Base-by-base conservation (phyloP, 2,888 invertebrate genomes). In the Luperina nickerlii region DNA sequence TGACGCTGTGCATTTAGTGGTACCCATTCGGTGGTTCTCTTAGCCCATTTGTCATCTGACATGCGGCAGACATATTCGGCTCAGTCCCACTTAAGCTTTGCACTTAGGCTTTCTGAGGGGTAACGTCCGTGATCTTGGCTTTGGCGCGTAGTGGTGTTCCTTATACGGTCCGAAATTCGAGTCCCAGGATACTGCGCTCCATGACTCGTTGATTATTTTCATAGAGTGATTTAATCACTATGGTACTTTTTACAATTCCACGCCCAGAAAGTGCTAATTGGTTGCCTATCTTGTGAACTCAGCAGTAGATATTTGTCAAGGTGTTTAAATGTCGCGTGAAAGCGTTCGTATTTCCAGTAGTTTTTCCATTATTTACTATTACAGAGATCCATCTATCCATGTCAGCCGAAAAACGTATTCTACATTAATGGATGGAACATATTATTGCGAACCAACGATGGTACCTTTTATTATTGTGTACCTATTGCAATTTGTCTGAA, bases 351-450 rank as follows among this genome's bases (percentile, higher is more conserved):
- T 83, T 76, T 51, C 18, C 24, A 48, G 38, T 27, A 42, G 62
- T 75, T 75, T 51, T 54, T 51, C 75, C 79, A 83, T 84, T 74
- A 83, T 82, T 90, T 84, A 83, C 81, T 82, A 85, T 84, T 87
- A 84, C 72, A 27, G 62, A 65, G 75, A 87, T 69, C 78, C 87
- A 87, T 84, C 84, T 27, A 84, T 87, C 84, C 69, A 65, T 70
- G 87, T 84, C 87, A 84, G 70, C 66, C 32, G 66, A 79, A 73
- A 81, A 87, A 66, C 70, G 51, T 63, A 70, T 74, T 62, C 51
- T 65, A 74, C 38, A 72, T 68, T 76, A 83, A 78, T 65, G 66
- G 66, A 71, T 27, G 15, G 68, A 48, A 72, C 48, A 82, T 38
- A 81, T 80, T 38, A 81, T 80, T 68, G 45, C 27, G 32, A 38